These are phyloP conservation scores for Ormyrus pomaceus DNA, from an alignment of 2,888 invertebrate species.

Conservation along the genomic window DNA sequence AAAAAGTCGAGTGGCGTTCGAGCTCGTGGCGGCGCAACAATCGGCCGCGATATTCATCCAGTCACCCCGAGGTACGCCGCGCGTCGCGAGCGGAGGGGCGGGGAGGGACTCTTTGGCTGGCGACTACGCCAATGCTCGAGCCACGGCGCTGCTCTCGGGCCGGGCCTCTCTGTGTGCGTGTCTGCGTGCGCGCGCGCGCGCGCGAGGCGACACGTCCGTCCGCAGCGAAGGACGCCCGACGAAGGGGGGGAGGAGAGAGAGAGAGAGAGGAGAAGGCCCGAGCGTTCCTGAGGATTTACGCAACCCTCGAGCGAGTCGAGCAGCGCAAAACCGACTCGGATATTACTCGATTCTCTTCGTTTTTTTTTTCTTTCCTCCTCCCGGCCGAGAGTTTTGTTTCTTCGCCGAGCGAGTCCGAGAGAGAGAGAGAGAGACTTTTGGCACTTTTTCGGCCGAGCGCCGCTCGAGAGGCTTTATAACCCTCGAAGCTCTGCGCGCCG, in stretches of 20 bases:
- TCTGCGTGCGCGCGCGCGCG: conserved; percentile 21
- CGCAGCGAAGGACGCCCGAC: conserved; percentile 18
- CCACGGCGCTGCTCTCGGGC: conserved; percentile 21
- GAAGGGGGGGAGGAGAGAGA: not conserved
- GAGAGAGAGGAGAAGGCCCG: conserved; percentile 1
- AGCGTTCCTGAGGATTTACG: conserved; percentile 67
- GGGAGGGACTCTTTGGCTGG: not conserved
- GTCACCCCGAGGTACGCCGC: not conserved
- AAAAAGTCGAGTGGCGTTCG: too few relatives aligned
- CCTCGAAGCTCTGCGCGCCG: too few relatives aligned
- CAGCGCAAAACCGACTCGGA: conserved; percentile 56
- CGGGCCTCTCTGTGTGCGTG: not conserved
- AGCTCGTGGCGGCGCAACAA: not conserved
- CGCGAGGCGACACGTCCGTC: conserved; percentile 50
- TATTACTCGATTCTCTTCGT: conserved; percentile 1
- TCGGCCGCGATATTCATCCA: not conserved
- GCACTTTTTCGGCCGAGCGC: not conserved
- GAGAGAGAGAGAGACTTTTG: not conserved
- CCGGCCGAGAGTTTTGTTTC: not conserved
- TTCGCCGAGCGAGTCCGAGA: not conserved
- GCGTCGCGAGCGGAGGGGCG: not conserved
- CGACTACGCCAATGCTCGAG: conserved; percentile 8
- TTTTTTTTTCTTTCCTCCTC: not conserved
- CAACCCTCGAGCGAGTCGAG: conserved; percentile 68
- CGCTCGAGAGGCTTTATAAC: too few relatives aligned